These are phyloP conservation scores for Pollenia amentaria DNA, from an alignment of 2,888 invertebrate species.

Conservation along the genomic window DNA sequence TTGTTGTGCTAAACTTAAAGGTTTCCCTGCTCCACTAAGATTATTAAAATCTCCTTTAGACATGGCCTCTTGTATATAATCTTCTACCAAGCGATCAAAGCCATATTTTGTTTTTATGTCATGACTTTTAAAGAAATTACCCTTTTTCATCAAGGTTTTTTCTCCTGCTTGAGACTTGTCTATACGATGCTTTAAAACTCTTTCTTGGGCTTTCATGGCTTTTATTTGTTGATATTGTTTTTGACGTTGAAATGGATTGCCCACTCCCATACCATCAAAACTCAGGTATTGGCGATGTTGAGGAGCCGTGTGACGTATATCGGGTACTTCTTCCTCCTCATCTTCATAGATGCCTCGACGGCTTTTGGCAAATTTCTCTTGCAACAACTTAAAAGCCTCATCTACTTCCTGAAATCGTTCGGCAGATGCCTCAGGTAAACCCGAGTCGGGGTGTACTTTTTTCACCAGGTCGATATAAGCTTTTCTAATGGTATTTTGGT, in stretches of 20 bases:
- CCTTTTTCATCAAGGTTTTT: slow-evolving; percentile 88
- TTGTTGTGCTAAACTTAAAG: slow-evolving; percentile 88
- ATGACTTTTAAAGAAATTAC: slow-evolving; percentile 87
- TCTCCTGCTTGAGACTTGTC: slow-evolving; percentile 87
- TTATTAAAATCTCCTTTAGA: slow-evolving; percentile 95
- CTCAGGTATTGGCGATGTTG: slow-evolving; percentile 92
- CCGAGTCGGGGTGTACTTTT: slow-evolving; percentile 93
- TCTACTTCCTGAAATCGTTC: slow-evolving; percentile 91
- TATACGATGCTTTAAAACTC: slow-evolving; percentile 87
- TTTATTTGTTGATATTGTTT: slow-evolving; percentile 89
- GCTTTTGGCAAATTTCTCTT: slow-evolving; percentile 88
- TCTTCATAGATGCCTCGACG: slow-evolving; percentile 86
- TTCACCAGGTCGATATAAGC: slow-evolving; percentile 92
- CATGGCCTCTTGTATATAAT: slow-evolving; percentile 96
- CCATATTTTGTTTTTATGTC: slow-evolving; percentile 92
- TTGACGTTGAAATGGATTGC: slow-evolving; percentile 91
- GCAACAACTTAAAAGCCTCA: slow-evolving; percentile 89
- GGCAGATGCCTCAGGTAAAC: slow-evolving; percentile 88
- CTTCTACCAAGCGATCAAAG: slow-evolving; percentile 95
- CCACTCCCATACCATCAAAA: slow-evolving; percentile 91
- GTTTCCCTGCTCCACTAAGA: slow-evolving; percentile 92
- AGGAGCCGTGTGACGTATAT: slow-evolving; percentile 93
- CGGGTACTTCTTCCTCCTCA: slow-evolving; percentile 86
- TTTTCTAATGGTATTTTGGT: slow-evolving; percentile 89
- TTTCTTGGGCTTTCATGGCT: slow-evolving; percentile 89